A percentile compares a stretch with the other conserved stretches of the same genome.
Conservation (phyloP, 2,888 invertebrate species). For the Stictocephala bisonia region DNA sequence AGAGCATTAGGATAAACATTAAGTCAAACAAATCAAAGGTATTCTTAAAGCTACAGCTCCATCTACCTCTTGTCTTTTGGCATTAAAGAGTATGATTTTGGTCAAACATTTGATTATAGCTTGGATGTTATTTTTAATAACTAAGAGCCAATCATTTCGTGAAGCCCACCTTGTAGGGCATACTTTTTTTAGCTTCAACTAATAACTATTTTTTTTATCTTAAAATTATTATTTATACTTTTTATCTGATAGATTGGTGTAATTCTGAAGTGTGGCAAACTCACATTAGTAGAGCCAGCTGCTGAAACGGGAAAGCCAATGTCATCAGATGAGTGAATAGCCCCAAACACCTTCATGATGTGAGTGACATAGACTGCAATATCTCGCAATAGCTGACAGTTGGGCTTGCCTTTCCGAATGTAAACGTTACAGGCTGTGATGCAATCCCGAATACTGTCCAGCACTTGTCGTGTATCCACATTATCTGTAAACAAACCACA, state of each 20-base stretch:
- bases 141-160: not conserved
- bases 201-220: no score
- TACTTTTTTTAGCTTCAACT: slow-evolving; percentile 19
- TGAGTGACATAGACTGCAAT: slow-evolving; percentile 88
- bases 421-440: slow-evolving; percentile 90
- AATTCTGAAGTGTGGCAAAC: slow-evolving; percentile 59
- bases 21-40: no score
- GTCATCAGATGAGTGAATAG: slow-evolving; percentile 73
- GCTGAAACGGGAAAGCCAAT: slow-evolving; percentile 79
- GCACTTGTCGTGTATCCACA: slow-evolving; percentile 89
- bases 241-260: slow-evolving; percentile 45
- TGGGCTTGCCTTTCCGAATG: slow-evolving; percentile 72
- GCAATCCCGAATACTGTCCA: slow-evolving; percentile 87
- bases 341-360: slow-evolving; percentile 81
- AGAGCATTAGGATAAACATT: no score
- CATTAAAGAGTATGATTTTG: slow-evolving; percentile 6
- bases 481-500: slow-evolving; percentile 73
- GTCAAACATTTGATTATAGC: slow-evolving; percentile 17
- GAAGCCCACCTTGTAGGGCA: slow-evolving; percentile 34
- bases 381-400: slow-evolving; percentile 77
- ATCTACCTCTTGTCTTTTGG: slow-evolving; percentile 2
- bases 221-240: no score
- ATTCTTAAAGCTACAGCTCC: slow-evolving; percentile 16
- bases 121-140: slow-evolving; percentile 3
- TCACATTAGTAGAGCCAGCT: slow-evolving; percentile 66